These are phyloP conservation scores for Dasysyrphus albostriatus DNA, from an alignment of 2,888 invertebrate species.

Conservation along the genomic window DNA sequence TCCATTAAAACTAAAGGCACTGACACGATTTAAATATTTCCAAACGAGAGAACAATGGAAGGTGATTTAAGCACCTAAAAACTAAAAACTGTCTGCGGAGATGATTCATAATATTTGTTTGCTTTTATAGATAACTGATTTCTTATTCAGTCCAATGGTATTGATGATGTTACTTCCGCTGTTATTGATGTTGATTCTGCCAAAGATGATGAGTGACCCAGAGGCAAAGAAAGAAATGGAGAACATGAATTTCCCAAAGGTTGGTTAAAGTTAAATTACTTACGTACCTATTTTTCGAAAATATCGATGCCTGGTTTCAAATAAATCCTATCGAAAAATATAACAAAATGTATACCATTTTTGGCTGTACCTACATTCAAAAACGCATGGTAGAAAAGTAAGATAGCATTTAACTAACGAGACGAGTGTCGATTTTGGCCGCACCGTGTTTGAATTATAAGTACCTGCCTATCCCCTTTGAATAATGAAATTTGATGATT, in stretches of 20 bases:
- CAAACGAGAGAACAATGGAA: slow-evolving; percentile 98
- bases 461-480: too few species aligned
- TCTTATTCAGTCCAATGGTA: slow-evolving; percentile 98
- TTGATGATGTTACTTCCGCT: slow-evolving; percentile 98
- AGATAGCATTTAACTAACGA: too few species aligned
- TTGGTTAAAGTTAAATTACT: slow-evolving; percentile 35
- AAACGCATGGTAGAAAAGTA: too few species aligned
- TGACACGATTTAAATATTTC: slow-evolving; percentile 93
- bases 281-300: too few species aligned
- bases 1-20: slow-evolving; percentile 94
- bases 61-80: slow-evolving; percentile 71
- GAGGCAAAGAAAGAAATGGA: slow-evolving; percentile 98
- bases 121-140: slow-evolving; percentile 90
- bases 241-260: slow-evolving; percentile 88
- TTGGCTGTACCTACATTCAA: too few species aligned
- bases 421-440: too few species aligned
- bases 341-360: too few species aligned
- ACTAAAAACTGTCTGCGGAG: not conserved
- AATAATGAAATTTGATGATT: too few species aligned
- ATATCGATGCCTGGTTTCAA: too few species aligned
- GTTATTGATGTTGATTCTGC: slow-evolving; percentile 94
- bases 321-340: too few species aligned
- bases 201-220: slow-evolving; percentile 99
- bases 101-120: not conserved
- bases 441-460: too few species aligned